Base-by-base conservation (phyloP, 2,797 vertebrate species). In the Antennarius maculatus region DNA sequence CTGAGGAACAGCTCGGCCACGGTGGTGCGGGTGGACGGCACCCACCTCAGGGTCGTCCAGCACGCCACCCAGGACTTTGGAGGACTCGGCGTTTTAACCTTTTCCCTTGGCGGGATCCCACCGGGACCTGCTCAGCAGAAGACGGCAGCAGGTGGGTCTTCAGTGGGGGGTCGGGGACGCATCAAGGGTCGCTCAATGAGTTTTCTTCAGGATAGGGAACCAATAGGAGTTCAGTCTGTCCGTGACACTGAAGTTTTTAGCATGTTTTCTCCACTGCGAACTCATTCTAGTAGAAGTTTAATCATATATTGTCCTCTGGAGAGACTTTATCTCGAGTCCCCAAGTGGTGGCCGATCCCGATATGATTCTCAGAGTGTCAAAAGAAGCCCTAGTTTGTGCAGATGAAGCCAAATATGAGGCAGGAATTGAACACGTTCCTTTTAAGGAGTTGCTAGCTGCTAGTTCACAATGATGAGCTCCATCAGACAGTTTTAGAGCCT, bases 11-110 rank as follows among this genome's bases (percentile, higher is more conserved):
- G 91, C 27, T 95, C 96, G 0, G 78, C 87, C 74, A 98, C 97
- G 0, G 1, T 92, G 10, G 68, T 98, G 50, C 93, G 89, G 0
- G 80, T 98, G 0, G 97, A 99, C 79, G 76, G 84, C 61, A 56
- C 85, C 23, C 91, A 93, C 41, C 84, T 83, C 45, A 90, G 93
- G 78, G 86, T 96, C 37, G 92, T 98, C 39, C 86, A 90, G 53
- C 97, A 95, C 0, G 31, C 92, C 34, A 99, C 97, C 0, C 97
- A 99, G 82, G 96, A 99, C 88, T 99, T 99, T 0, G 96, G 97
- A 4, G 97, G 97, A 2, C 88, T 97, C 0, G 79, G 93, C 0
- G 95, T 99, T 37, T 84, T 96, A 46, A 97, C 95, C 4, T 76
- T 99, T n/a, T 97, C 97, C 5, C 91, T 99, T 16, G 98, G 98